Evolutionary conservation across 2,797 vertebrate genomes (phyloP), one percentile per base, ranked within the genome.

Genomic region (Ctenopoma multispine): DNA sequence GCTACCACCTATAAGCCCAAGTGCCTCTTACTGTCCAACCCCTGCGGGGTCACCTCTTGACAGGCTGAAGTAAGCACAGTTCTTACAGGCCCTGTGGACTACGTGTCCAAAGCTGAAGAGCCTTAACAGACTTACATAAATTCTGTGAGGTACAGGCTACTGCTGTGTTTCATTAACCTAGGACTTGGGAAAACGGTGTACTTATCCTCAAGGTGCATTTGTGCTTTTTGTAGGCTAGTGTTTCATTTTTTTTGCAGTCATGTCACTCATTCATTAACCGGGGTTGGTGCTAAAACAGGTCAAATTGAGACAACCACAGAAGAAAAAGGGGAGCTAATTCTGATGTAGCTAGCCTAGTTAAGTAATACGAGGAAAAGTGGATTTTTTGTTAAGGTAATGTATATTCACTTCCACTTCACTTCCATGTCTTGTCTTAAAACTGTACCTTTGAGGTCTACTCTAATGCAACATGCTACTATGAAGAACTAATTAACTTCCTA

Each of bases 101-200:
- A 8, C 20, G 54, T 64, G 47, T 38, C 65, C 18, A 40, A 24
- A 9, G 18, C 55, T 69, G 53, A 20, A 71, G 58, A 75, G 77
- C 58, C 36, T 72, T 54, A 63, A 58, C 46, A 51, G 63, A 59
- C 73, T 81, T 79, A 23, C 63, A 80, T 67, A 71, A 83, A 89
- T 78, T 74, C 47, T 63, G 58, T 80, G 69, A 78, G 79, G 60
- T 72, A 73, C 24, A 43, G 53, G 44, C 54, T 50, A 43, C 61
- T 53, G 34, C 67, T 79, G 69, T 47, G 74, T 77, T 84, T 87
- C 69, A 87, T 84, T 84, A 84, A 85, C 78, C 65, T 40, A 14
- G 56, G 61, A 71, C 67, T 46, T 41, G 21, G 63, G 73, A 53
- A 72, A 67, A 64, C 41, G 23, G 48, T 72, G 43, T 47, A 48